These are phyloP conservation scores for Pangasianodon hypophthalmus DNA, from an alignment of 2,113 vertebrate species.

Conservation along the genomic window DNA sequence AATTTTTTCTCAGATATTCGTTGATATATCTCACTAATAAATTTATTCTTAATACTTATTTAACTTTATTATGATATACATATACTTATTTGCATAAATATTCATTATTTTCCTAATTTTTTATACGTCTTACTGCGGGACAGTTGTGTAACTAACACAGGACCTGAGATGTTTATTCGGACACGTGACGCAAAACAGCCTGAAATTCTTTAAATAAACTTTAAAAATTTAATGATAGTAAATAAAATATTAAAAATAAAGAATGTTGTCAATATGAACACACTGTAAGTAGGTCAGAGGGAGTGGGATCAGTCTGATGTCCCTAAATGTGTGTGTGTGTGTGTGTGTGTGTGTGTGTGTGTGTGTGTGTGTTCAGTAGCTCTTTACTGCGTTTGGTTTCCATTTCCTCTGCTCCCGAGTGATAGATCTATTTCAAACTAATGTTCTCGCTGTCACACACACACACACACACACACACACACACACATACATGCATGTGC, in stretches of 20 bases:
- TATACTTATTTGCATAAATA: not conserved
- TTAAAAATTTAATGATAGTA: not conserved
- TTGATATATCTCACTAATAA: not conserved
- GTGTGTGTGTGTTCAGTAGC: conserved; percentile 39
- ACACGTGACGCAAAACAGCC: not conserved
- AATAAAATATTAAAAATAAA: not conserved
- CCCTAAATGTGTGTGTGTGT: conserved; percentile 20
- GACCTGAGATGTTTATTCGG: not conserved
- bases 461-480: conserved; percentile 25
- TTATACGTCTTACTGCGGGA: not conserved
- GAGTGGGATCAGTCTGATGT: not conserved
- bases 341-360: conserved; percentile 36
- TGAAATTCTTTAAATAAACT: not conserved
- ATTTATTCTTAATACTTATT: not conserved
- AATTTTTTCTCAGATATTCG: not conserved
- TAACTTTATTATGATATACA: not conserved
- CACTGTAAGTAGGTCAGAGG: not conserved
- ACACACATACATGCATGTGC: conserved; percentile 19
- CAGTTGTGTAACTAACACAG: not conserved
- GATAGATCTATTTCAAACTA: conserved; percentile 42
- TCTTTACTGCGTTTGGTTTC: conserved; percentile 33
- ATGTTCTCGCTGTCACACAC: conserved; percentile 27
- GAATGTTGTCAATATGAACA: not conserved
- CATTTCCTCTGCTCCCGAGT: conserved; percentile 36
- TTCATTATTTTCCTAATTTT: not conserved